phyloP scores from a whole-genome alignment of 2,797 vertebrate genomes.

The Helicolenus hilgendorfi region DNA sequence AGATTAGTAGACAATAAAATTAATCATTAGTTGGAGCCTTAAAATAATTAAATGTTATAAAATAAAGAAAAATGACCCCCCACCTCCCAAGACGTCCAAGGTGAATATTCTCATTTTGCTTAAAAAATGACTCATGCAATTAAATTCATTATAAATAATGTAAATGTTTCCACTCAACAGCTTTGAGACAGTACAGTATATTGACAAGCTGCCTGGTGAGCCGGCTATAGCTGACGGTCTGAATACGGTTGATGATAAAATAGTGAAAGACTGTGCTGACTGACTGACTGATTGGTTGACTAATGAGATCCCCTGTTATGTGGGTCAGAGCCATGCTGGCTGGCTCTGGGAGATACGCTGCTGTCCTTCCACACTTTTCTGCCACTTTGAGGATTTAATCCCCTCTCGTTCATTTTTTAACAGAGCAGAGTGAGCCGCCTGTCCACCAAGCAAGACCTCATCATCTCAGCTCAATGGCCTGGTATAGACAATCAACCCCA shows the following conservation, averaged over 20 bases:
- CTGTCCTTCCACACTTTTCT: slow-evolving; percentile 29
- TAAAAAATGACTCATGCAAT: not conserved
- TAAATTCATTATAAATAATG: not conserved
- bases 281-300: slow-evolving; percentile 37
- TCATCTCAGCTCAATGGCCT: slow-evolving; percentile 23
- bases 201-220: not conserved
- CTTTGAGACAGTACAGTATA: not conserved
- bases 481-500: not conserved
- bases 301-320: slow-evolving; percentile 35
- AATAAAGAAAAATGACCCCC: too few relatives aligned
- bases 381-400: slow-evolving; percentile 39
- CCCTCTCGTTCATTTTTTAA: slow-evolving; percentile 33
- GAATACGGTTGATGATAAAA: not conserved
- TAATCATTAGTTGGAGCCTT: not conserved
- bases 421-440: slow-evolving; percentile 6
- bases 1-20: not conserved
- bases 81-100: not conserved
- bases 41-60: not conserved
- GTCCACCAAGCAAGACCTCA: slow-evolving; percentile 4
- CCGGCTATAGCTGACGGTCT: not conserved
- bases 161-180: not conserved
- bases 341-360: slow-evolving; percentile 17
- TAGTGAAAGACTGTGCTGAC: not conserved
- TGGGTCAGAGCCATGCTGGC: slow-evolving; percentile 30
- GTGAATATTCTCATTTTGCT: not conserved